These are phyloP conservation scores for Threskiornis aethiopicus DNA, from an alignment of 2,797 vertebrate genomes.

Conservation along the genomic window DNA sequence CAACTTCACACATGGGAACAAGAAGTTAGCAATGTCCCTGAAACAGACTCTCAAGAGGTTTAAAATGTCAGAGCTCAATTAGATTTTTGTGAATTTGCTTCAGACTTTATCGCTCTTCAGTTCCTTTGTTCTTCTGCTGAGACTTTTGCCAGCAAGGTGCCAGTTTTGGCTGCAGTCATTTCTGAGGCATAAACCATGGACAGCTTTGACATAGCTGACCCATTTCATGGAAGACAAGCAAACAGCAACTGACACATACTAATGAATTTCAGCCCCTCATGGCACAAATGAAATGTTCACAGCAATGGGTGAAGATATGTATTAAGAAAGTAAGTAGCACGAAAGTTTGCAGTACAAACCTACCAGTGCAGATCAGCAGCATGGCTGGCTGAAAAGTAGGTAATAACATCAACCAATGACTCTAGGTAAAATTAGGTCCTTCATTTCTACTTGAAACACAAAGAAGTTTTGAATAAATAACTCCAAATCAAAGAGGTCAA, in stretches of 20 bases:
- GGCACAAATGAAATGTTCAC: not conserved
- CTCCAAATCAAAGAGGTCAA: not conserved
- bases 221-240: not conserved
- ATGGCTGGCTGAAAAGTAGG: not conserved
- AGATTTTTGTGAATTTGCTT: not conserved
- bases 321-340: not conserved
- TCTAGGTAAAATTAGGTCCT: not conserved
- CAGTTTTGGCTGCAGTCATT: not conserved
- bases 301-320: not conserved
- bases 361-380: not conserved
- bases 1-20: not conserved
- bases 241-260: not conserved
- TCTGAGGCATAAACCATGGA: not conserved
- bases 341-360: not conserved
- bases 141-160: not conserved
- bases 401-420: not conserved
- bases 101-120: not conserved
- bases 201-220: not conserved
- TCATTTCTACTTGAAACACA: not conserved
- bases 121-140: not conserved
- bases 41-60: not conserved
- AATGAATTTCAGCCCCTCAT: not conserved
- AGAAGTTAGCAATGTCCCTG: not conserved
- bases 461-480: not conserved
- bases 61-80: not conserved